These are phyloP conservation scores for Phoebastria nigripes DNA, from an alignment of 2,797 vertebrate genomes.

Conservation along the genomic window DNA sequence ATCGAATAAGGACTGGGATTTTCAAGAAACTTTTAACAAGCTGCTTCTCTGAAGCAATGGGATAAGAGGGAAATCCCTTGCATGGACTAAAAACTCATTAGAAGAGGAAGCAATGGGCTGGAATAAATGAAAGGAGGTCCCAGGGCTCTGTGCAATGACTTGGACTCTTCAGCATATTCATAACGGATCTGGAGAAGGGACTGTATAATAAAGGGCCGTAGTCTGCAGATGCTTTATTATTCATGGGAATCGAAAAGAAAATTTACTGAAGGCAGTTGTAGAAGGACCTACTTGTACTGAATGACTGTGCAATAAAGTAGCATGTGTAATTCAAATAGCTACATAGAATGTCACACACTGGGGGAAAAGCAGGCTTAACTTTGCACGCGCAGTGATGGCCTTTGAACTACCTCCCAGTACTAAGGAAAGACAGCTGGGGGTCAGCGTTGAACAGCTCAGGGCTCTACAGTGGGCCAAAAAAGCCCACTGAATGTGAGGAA, in stretches of 20 bases:
- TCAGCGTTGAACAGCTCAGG: background rate
- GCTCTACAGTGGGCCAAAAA: background rate
- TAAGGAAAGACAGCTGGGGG: background rate
- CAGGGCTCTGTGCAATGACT: background rate
- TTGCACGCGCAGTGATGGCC: fast-evolving
- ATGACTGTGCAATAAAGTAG: background rate
- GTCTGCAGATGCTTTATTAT: background rate
- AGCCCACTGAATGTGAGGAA: background rate
- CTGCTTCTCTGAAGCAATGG: background rate
- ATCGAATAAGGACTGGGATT: background rate
- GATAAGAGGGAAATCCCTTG: slow-evolving; percentile 12
- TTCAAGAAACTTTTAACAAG: slow-evolving; percentile 1
- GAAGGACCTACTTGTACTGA: background rate
- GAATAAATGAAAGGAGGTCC: slow-evolving; percentile 13
- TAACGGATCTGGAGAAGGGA: background rate
- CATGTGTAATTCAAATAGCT: background rate
- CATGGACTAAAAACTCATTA: slow-evolving; percentile 12
- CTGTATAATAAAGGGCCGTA: background rate
- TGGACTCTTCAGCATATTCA: background rate
- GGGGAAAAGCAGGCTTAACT: background rate
- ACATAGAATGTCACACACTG: background rate
- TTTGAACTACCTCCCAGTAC: background rate
- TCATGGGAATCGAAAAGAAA: background rate
- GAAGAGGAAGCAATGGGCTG: background rate
- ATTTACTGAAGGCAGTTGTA: background rate